Conservation (phyloP, 2,113 vertebrate species). For the Andinoacara biseriatus region DNA sequence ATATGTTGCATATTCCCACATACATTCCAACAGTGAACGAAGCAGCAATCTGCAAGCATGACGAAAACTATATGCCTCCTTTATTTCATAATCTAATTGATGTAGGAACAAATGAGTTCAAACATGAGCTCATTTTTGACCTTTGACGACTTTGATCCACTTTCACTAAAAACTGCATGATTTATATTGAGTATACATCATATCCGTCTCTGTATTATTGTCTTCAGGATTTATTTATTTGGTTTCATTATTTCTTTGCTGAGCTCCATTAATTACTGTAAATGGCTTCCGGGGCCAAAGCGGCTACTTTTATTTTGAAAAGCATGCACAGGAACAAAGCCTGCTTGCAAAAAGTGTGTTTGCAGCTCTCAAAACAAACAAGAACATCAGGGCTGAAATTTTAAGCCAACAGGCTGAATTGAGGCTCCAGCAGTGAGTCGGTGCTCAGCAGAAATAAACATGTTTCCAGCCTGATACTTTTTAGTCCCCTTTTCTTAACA, state of each 20-base stretch:
- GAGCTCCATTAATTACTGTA: background rate
- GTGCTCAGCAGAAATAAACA: background rate
- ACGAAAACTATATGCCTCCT: no score
- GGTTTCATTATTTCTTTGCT: background rate
- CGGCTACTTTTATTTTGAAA: slow-evolving; percentile 5
- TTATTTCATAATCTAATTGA: no score
- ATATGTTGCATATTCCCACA: no score
- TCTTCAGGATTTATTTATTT: background rate
- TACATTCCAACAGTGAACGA: no score
- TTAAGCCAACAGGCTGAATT: background rate
- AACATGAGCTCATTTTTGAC: no score
- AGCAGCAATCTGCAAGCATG: no score
- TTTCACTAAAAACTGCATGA: no score
- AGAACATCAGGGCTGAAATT: background rate
- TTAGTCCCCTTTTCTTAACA: background rate
- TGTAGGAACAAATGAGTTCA: no score
- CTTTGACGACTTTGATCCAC: no score
- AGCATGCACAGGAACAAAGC: background rate
- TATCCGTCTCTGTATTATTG: background rate
- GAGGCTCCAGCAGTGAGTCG: background rate
- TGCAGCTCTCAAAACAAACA: background rate
- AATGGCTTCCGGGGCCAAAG: background rate
- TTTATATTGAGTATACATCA: background rate
- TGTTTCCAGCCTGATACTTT: background rate
- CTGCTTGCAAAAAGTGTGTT: background rate